These are phyloP conservation scores for Turritopsis rubra DNA, from an alignment of 30 jellyfish, hydroid and myxozoan genomes.

Conservation along the genomic window DNA sequence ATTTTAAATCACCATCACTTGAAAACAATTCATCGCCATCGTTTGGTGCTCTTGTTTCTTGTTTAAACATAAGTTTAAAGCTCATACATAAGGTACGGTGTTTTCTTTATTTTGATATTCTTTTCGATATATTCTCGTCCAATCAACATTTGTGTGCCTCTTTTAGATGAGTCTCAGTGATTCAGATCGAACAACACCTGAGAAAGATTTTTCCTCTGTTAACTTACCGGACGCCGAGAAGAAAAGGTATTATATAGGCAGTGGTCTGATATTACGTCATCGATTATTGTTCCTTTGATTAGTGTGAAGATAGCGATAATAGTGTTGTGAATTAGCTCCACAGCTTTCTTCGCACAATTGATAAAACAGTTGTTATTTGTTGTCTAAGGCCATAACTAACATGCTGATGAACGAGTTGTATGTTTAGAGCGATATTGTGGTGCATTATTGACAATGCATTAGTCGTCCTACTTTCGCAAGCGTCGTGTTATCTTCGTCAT, in stretches of 20 bases:
- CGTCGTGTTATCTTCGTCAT: slow-evolving; percentile 65
- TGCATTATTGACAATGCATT: slow-evolving; percentile 55
- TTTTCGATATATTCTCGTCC: not conserved
- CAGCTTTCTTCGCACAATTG: not conserved
- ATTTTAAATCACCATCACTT: slow-evolving; percentile 51
- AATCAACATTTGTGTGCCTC: not conserved
- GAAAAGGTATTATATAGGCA: slow-evolving; percentile 6
- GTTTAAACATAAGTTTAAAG: slow-evolving; percentile 32
- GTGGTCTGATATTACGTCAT: not conserved
- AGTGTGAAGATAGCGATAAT: too few species aligned
- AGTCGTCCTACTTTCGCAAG: slow-evolving; percentile 71
- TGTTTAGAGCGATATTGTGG: slow-evolving; percentile 31
- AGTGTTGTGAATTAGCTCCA: not conserved
- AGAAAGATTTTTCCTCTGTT: slow-evolving; percentile 4
- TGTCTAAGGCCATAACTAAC: too few species aligned
- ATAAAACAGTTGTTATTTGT: not conserved
- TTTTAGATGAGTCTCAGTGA: slow-evolving; percentile 15
- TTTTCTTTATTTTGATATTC: not conserved
- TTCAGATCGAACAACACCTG: slow-evolving; percentile 33
- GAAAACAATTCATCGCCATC: slow-evolving; percentile 35
- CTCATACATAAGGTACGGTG: slow-evolving; percentile 31
- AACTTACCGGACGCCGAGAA: slow-evolving; percentile 17
- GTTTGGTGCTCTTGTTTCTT: slow-evolving; percentile 59
- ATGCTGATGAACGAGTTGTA: not conserved
- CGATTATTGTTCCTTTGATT: too few species aligned